Evolutionary conservation across 2,797 vertebrate genomes (phyloP), one percentile per base, ranked within the genome.

Genomic region (Tolypeutes matacus): DNA sequence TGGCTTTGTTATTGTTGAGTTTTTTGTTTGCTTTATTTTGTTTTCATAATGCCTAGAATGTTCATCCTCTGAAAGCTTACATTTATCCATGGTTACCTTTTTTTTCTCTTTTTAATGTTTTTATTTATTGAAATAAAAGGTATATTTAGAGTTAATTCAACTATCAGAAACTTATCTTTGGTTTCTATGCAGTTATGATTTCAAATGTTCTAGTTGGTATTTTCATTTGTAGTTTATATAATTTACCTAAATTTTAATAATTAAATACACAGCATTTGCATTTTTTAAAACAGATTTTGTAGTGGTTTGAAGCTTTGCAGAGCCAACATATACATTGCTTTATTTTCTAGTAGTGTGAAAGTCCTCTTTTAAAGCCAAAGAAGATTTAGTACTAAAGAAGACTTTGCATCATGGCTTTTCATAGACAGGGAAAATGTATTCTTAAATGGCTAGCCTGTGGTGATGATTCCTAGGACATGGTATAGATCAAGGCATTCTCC

Each of bases 211-310:
- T 56, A 23, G 7, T 92, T 83, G 87, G 7, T 93, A 49, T 94
- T 91, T 95, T 94, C 94, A 46, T 88, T 93, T 92, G 56, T 89
- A 73, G 27, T 85, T 51, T 87, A 64, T 82, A 60, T 17, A 65
- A 7, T 58, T 89, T 77, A 80, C 34, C 39, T 75, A 84, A 86
- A 72, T 78, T 89, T 93, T 92, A 86, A 62, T 88, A 91, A 31
- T 62, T 88, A 91, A 49, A 27, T 58, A 7, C 27, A 27, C 64
- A 70, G 20, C 27, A 46, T 91, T 96, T 90, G 84, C 20, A 58
- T 93, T 93, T 95, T 92, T 92, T 70, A 75, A 93, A 91, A 94
- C 86, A 23, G 60, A 42, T 75, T 94, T 91, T 70, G 1, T 75
- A 86, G 39, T 93, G 80, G 3, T 87, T 85, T 92, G 58, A 88